phyloP scores from a whole-genome alignment of 2,797 vertebrate genomes.

The Xenops minutus region DNA sequence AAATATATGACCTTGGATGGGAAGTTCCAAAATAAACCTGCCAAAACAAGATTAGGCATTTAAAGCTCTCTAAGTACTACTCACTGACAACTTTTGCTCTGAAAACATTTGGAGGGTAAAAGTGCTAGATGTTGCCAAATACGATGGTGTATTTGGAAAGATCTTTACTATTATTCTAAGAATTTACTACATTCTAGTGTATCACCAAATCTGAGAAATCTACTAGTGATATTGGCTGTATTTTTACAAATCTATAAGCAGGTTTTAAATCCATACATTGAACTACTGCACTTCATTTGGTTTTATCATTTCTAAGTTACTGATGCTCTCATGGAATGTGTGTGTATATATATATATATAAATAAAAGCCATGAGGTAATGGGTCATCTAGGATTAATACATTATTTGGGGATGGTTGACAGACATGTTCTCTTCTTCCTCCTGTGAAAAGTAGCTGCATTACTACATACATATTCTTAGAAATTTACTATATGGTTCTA shows the following conservation, averaged over 20 bases:
- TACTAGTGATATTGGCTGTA: too few species aligned
- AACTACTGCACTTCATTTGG: neutral
- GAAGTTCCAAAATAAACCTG: slow-evolving; percentile 98
- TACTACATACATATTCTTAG: neutral
- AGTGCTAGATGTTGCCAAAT: neutral
- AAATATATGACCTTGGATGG: slow-evolving; percentile 96
- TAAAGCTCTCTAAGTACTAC: neutral
- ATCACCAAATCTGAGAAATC: neutral
- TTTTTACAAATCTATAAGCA: neutral
- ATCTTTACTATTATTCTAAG: neutral
- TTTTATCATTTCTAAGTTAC: neutral
- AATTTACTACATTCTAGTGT: neutral
- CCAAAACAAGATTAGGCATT: neutral
- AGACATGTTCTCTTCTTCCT: neutral
- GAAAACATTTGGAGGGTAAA: neutral
- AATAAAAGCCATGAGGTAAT: neutral
- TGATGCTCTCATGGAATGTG: neutral
- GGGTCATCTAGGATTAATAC: neutral
- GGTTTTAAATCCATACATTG: neutral
- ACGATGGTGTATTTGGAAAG: neutral
- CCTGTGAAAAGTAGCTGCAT: neutral
- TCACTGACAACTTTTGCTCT: neutral
- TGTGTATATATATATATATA: too few species aligned
- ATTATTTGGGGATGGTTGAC: neutral
- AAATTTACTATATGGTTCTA: neutral